These are phyloP conservation scores for Holothuria leucospilota DNA, from an alignment of 53 echinoderm and acorn worm species.

Conservation along the genomic window DNA sequence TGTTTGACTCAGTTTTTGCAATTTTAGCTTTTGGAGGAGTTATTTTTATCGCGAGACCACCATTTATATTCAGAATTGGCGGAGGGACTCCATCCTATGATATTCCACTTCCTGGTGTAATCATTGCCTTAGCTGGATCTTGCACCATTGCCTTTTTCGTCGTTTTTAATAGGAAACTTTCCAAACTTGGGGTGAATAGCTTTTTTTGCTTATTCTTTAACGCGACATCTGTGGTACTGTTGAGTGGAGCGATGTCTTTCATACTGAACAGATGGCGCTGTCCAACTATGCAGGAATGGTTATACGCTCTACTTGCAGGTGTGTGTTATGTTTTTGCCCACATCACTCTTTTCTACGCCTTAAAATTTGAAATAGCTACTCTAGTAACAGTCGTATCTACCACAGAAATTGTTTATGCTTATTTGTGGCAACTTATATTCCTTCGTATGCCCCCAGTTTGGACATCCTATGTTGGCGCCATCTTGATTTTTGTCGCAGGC, in stretches of 20 bases:
- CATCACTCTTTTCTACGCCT: not conserved
- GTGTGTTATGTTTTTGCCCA: not conserved
- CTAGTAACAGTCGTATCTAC: not conserved
- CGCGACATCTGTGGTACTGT: not conserved
- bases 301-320: not conserved
- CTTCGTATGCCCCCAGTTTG: not conserved
- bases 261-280: not conserved
- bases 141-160: not conserved
- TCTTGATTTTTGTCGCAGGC: not conserved
- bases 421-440: slow-evolving; percentile 20
- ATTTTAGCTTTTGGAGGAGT: slow-evolving; percentile 2
- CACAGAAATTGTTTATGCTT: not conserved
- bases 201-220: not conserved
- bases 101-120: not conserved
- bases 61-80: not conserved
- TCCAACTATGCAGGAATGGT: not conserved
- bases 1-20: slow-evolving; percentile 1
- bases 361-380: slow-evolving; percentile 1
- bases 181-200: not conserved
- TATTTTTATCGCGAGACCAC: slow-evolving; percentile 22
- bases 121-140: not conserved
- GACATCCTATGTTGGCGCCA: slow-evolving; percentile 26
- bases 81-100: no score
- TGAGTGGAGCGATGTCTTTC: not conserved
- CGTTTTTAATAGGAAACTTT: not conserved